Conservation (phyloP, 2,888 invertebrate species). For the Drosophila subquinaria region DNA sequence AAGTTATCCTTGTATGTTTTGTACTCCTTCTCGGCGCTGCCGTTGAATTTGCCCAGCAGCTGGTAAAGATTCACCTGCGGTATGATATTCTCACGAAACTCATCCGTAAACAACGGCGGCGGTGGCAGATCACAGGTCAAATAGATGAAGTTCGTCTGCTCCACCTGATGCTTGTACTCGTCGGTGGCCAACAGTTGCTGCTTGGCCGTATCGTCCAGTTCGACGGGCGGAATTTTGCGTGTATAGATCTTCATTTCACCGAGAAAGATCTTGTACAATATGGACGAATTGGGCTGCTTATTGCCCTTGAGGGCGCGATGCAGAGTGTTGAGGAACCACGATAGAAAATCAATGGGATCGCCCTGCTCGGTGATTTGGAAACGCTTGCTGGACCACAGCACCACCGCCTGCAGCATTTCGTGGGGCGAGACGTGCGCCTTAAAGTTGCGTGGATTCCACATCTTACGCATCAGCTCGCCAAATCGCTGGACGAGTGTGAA, state of each 20-base stretch:
- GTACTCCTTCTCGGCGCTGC: slow-evolving; percentile 97
- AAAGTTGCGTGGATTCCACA: slow-evolving; percentile 99
- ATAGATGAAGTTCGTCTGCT: slow-evolving; percentile 97
- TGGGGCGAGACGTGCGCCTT: slow-evolving; percentile 99
- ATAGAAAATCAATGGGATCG: slow-evolving; percentile 98
- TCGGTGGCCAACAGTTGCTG: slow-evolving; percentile 91
- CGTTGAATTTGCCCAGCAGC: slow-evolving; percentile 98
- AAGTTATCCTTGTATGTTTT: slow-evolving; percentile 99
- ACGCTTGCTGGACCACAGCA: slow-evolving; percentile 97
- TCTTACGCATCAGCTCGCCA: slow-evolving; percentile 97
- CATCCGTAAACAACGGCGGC: slow-evolving; percentile 98
- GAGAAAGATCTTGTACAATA: slow-evolving; percentile 97
- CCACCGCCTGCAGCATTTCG: slow-evolving; percentile 99
- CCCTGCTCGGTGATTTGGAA: slow-evolving; percentile 99
- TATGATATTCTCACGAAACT: slow-evolving; percentile 99
- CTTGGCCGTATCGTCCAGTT: slow-evolving; percentile 95
- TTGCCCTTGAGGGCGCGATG: slow-evolving; percentile 97
- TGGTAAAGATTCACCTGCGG: slow-evolving; percentile 98
- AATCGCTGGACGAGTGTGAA: slow-evolving; percentile 95
- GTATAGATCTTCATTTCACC: slow-evolving; percentile 96
- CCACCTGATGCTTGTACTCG: slow-evolving; percentile 94
- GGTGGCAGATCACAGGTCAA: slow-evolving; percentile 99
- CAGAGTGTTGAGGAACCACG: slow-evolving; percentile 98
- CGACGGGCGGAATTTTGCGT: slow-evolving; percentile 96
- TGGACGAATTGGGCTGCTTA: slow-evolving; percentile 94